Base-by-base conservation (phyloP, 2,797 vertebrate genomes). In the Darevskia nairensis region DNA sequence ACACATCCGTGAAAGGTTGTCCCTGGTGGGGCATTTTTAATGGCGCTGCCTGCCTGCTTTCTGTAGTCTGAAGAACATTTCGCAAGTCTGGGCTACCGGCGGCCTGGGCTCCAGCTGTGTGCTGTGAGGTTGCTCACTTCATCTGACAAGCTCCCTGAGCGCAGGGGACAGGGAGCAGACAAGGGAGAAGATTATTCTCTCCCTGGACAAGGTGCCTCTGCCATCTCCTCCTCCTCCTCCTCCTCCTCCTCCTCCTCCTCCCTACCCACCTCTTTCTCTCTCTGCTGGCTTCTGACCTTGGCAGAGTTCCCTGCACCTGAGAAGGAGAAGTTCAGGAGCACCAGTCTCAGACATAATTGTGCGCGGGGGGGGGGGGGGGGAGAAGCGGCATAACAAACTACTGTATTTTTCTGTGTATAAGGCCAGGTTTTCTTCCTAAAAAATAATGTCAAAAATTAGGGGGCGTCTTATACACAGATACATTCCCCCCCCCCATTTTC, bases 1-100 rank as follows among this genome's bases (percentile, higher is more conserved):
- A 95, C 88, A 89, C 91, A 87, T 83, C 86, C 75, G 0, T 80
- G 3, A 86, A 78, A 85, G 85, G 9, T 2, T 19, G 50, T 90
- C 89, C 89, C 90, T 90, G 81, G 83, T 10, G 87, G 87, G 87
- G 17, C 13, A 61, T 74, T 92, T 88, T 87, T 87, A 88, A 5
- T 3, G 3, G 88, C 35, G 15, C 39, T 27, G 59, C 55, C 41
- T 44, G 69, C 27, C 81, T 80, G 69, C 69, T 87, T 84, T 44
- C 79, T 21, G 27, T 35, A 2, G 32, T 27, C 77, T 11, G 77
- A 41, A 75, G 50, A 84, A 69, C 39, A 59, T 84, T 59, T 13
- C 55, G 32, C 44, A 32, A 32, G 35, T 69, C 69, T 85, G 69
- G 77, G 35, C 81, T 15, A 19, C 25, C 23, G 55, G 29, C 8